Evolutionary conservation across 2,113 vertebrate species (phyloP).

Genomic region (Cinclus cinclus): DNA sequence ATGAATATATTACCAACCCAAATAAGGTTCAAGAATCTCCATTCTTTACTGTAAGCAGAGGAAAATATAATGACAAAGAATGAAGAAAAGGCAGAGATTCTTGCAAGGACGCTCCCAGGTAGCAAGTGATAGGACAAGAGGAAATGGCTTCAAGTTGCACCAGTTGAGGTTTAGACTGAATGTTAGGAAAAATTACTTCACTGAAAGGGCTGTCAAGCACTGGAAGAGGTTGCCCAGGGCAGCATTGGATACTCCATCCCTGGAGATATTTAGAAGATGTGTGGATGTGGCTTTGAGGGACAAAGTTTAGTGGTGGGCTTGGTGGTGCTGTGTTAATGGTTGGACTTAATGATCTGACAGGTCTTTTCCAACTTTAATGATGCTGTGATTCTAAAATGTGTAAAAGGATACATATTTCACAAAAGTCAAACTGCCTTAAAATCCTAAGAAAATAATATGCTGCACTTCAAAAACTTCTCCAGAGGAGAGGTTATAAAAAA

Average conservation of each 20-base stretch:
- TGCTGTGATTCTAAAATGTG: neutral
- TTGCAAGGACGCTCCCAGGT: neutral
- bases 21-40: neutral
- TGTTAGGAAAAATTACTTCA: neutral
- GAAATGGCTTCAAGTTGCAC: neutral
- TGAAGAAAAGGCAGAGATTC: neutral
- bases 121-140: neutral
- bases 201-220: neutral
- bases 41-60: neutral
- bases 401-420: neutral
- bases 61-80: neutral
- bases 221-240: neutral
- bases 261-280: neutral
- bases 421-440: neutral
- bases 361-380: neutral
- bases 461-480: neutral
- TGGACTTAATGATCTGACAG: neutral
- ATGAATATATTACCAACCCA: neutral
- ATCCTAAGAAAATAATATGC: neutral
- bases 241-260: neutral
- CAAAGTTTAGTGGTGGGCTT: neutral
- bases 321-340: neutral
- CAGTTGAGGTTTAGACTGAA: neutral
- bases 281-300: neutral
- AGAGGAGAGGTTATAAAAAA: neutral